Conservation (phyloP, 64 coral and sea anemone species). For the Montipora cactus region DNA sequence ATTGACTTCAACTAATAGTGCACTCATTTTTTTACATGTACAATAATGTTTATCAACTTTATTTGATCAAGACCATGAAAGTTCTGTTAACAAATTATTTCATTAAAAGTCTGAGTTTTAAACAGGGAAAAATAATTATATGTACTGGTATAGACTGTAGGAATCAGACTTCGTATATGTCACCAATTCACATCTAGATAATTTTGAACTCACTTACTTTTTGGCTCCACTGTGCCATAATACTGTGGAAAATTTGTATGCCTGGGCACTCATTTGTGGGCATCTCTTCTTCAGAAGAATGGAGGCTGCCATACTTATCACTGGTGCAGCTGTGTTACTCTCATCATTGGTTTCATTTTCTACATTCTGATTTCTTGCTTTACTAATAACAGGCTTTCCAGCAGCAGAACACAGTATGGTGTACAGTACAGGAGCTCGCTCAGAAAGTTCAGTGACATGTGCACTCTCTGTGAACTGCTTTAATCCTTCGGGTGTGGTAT, state of each 20-base stretch:
- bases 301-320: background rate
- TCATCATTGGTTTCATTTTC: background rate
- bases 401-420: background rate
- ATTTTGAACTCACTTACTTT: background rate
- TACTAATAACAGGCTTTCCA: background rate
- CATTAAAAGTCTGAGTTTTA: too few relatives aligned
- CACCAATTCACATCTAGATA: too few relatives aligned
- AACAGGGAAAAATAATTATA: too few relatives aligned
- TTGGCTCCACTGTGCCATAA: slow-evolving; percentile 49
- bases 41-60: too few relatives aligned
- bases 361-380: background rate
- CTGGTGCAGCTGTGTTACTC: background rate
- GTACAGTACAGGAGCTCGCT: background rate
- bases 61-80: too few relatives aligned
- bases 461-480: background rate
- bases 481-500: background rate
- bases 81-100: too few relatives aligned
- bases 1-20: too few relatives aligned
- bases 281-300: slow-evolving; percentile 28
- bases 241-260: slow-evolving; percentile 25
- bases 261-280: slow-evolving; percentile 32
- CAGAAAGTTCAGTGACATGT: background rate
- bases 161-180: too few relatives aligned
- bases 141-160: too few relatives aligned
- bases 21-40: too few relatives aligned